A percentile compares a stretch with the other conserved stretches of the same genome.
phyloP scores from a whole-genome alignment of 2,888 invertebrate genomes.

The Pseudolycoriella hygida region DNA sequence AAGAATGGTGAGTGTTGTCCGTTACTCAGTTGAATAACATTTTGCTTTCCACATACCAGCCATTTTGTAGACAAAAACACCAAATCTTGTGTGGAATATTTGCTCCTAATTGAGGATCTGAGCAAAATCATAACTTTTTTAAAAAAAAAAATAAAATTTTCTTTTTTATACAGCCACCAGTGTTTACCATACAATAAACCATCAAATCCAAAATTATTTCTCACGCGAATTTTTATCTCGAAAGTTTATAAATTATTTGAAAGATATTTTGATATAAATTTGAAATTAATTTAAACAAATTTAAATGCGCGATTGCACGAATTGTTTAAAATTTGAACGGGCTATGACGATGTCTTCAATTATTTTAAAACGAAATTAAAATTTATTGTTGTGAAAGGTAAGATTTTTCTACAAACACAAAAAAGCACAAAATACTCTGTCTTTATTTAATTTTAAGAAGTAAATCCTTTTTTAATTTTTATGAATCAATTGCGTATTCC shows the following conservation, averaged over 20 bases:
- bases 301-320: neutral
- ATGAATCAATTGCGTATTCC: constrained; percentile 8
- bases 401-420: neutral
- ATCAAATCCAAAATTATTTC: neutral
- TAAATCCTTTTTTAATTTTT: constrained; percentile 4
- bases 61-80: neutral
- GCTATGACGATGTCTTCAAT: no score
- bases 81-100: no score
- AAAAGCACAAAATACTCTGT: neutral
- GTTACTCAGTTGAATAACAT: no score
- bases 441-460: neutral
- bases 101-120: neutral
- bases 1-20: constrained; percentile 77
- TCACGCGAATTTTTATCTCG: constrained; percentile 4
- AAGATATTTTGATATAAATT: neutral
- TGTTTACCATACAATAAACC: neutral
- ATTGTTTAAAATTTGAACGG: no score
- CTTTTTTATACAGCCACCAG: neutral
- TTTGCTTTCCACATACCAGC: no score
- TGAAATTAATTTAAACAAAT: neutral
- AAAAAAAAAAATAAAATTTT: neutral
- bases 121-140: neutral
- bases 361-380: neutral
- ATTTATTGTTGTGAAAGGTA: neutral
- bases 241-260: neutral